phyloP scores from a whole-genome alignment of 2,113 vertebrate species.

The Cyprinodon variegatus region DNA sequence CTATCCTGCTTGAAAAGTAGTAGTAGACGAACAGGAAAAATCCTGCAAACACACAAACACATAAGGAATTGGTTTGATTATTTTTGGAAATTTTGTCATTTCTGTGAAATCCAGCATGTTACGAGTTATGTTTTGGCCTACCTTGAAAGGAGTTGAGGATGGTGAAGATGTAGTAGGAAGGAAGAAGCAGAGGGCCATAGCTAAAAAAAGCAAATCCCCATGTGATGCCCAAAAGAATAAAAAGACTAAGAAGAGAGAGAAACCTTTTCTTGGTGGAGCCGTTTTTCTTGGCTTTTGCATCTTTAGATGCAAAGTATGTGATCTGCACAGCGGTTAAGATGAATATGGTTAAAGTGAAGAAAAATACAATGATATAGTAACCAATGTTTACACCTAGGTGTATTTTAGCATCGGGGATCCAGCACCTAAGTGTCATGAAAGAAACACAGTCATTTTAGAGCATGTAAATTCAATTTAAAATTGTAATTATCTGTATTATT shows the following conservation, averaged over 20 bases:
- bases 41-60: slow-evolving; percentile 38
- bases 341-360: slow-evolving; percentile 49
- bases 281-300: rapidly evolving
- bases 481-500: background rate
- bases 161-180: slow-evolving; percentile 66
- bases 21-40: slow-evolving; percentile 73
- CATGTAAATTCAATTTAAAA: background rate
- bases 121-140: slow-evolving; percentile 1
- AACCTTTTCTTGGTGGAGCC: slow-evolving; percentile 13
- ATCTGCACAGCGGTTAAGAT: slow-evolving; percentile 13
- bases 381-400: slow-evolving; percentile 58
- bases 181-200: slow-evolving; percentile 26
- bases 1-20: slow-evolving; percentile 24
- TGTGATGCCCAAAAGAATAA: slow-evolving; percentile 60
- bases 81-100: background rate
- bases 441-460: background rate
- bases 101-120: background rate
- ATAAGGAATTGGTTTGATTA: background rate
- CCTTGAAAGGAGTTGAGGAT: slow-evolving; percentile 72
- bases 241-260: slow-evolving; percentile 10
- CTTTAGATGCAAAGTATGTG: rapidly evolving
- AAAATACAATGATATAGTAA: slow-evolving; percentile 56
- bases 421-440: slow-evolving; percentile 55
- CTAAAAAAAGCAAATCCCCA: slow-evolving; percentile 70
- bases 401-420: slow-evolving; percentile 45